These are phyloP conservation scores for Dasyprocta punctata DNA, from an alignment of 2,113 vertebrate species.

Conservation along the genomic window DNA sequence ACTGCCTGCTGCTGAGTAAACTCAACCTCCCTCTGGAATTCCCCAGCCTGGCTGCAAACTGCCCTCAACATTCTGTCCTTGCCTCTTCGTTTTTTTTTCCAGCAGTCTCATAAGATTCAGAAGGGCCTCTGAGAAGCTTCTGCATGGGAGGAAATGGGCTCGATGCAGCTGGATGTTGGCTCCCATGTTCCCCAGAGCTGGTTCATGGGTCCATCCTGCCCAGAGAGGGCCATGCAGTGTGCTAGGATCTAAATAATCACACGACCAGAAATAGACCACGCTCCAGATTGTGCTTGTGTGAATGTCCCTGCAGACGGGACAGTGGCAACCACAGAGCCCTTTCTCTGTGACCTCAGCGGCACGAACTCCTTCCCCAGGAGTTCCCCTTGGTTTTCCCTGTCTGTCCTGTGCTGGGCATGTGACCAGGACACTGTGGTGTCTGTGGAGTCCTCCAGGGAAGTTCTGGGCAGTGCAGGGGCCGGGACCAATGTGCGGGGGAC, in stretches of 20 bases:
- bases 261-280: background rate
- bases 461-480: background rate
- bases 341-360: too few species aligned
- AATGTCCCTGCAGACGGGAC: background rate
- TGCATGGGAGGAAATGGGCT: background rate
- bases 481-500: background rate
- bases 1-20: background rate
- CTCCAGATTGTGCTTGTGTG: background rate
- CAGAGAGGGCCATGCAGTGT: too few species aligned
- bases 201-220: background rate
- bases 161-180: too few species aligned
- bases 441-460: background rate
- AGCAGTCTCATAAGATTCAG: rapidly evolving
- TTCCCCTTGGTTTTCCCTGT: background rate
- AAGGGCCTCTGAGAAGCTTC: background rate
- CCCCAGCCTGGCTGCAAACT: background rate
- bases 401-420: background rate
- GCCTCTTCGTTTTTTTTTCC: background rate
- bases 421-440: background rate
- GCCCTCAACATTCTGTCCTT: background rate
- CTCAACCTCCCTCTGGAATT: background rate
- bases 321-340: background rate
- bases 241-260: background rate
- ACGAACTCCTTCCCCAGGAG: background rate
- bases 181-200: too few species aligned